Percentiles rank a stretch among this genome's conserved stretches.
Conservation (phyloP, 1,140 invertebrate species). For the Brevipalpus yothersi region DNA sequence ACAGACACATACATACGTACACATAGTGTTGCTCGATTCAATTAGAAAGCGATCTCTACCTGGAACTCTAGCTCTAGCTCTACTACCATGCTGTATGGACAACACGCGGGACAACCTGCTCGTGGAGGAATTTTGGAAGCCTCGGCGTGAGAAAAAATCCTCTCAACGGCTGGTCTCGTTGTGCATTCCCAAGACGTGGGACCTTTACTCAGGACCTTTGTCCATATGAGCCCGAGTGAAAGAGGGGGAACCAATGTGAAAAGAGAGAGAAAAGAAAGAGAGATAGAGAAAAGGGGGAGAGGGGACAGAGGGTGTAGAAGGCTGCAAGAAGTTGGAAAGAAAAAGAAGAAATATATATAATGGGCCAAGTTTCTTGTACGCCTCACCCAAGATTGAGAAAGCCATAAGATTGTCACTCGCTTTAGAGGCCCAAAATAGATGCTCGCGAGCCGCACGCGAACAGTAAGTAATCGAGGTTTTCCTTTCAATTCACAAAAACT, state of each 20-base stretch:
- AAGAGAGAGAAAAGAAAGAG: background rate
- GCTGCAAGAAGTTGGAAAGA: background rate
- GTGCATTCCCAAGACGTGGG: background rate
- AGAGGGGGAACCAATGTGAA: background rate
- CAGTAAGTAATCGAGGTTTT: too few relatives aligned
- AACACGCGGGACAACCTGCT: background rate
- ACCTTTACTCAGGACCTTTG: background rate
- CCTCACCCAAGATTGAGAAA: too few relatives aligned
- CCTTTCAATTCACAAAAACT: too few relatives aligned
- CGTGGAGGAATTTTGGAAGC: background rate
- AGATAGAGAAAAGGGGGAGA: background rate
- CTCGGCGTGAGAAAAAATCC: background rate
- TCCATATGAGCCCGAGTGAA: background rate
- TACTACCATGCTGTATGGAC: background rate
- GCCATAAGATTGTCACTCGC: too few relatives aligned
- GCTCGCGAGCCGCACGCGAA: too few relatives aligned
- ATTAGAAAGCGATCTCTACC: background rate
- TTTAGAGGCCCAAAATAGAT: too few relatives aligned
- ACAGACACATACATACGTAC: too few relatives aligned
- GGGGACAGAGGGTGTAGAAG: background rate
- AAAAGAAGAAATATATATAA: background rate
- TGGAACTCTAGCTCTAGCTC: too few relatives aligned
- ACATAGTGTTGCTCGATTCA: too few relatives aligned
- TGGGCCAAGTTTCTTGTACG: too few relatives aligned
- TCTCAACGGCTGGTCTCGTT: background rate